Conservation (phyloP, 2,888 invertebrate species). For the Brachyopa scutellaris region DNA sequence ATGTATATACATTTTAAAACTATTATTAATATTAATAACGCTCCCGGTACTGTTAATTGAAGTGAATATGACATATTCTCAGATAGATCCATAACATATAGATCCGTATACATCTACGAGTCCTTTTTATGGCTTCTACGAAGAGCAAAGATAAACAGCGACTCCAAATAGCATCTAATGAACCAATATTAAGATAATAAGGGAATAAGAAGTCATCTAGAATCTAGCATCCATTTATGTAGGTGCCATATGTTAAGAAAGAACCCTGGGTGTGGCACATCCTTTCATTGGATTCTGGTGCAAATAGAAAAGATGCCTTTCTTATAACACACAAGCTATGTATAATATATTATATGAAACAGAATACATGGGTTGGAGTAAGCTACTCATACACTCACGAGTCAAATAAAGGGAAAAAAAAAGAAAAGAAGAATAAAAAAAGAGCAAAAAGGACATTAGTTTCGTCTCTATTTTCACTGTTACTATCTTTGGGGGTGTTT, state of each 20-base stretch:
- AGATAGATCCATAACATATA: too few species aligned
- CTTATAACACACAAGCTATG: neutral
- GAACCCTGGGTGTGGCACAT: conserved; percentile 31
- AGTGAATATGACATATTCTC: too few species aligned
- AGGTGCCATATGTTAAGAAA: neutral
- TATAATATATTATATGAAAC: neutral
- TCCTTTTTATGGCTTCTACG: too few species aligned
- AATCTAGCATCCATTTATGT: neutral
- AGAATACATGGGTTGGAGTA: neutral
- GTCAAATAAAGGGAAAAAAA: neutral
- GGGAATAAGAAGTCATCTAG: conserved; percentile 14
- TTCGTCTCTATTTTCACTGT: conserved; percentile 14
- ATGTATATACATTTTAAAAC: too few species aligned
- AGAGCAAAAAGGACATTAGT: neutral
- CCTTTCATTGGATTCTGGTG: conserved; percentile 3
- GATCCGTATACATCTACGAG: too few species aligned
- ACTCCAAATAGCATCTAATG: neutral
- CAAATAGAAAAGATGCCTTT: conserved; percentile 16
- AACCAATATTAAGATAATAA: neutral
- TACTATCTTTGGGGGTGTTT: neutral
- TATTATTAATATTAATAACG: too few species aligned
- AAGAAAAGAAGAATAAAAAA: too few species aligned
- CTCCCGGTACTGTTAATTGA: too few species aligned
- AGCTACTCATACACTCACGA: conserved; percentile 15
- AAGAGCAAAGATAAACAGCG: too few species aligned